These are phyloP conservation scores for Parthenolecanium corni DNA, from an alignment of 2,888 invertebrate genomes.

Conservation along the genomic window DNA sequence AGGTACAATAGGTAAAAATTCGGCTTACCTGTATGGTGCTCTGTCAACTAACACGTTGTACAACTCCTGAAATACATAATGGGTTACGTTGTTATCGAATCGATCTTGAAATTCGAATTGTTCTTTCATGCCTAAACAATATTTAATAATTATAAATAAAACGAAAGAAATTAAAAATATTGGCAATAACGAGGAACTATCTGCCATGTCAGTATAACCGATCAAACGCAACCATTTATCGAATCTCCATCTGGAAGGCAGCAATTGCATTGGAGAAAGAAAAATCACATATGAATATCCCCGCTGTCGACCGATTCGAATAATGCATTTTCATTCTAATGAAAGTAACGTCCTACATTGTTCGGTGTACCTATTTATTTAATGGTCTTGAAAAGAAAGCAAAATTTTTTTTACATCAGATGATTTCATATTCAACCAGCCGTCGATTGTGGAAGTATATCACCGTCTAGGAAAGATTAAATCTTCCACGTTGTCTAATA, in stretches of 20 bases:
- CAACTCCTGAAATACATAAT: conserved; percentile 26
- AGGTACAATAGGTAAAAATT: not conserved
- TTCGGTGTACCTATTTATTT: conserved; percentile 7
- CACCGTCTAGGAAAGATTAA: no score
- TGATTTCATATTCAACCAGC: not conserved
- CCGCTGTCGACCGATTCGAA: conserved; percentile 5
- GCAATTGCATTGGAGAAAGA: not conserved
- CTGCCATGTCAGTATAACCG: conserved; percentile 21
- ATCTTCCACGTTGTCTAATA: no score
- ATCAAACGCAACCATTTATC: no score
- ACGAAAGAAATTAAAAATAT: conserved; percentile 27
- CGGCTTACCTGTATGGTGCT: conserved; percentile 24
- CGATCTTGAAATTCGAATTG: conserved; percentile 20
- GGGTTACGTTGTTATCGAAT: conserved; percentile 25
- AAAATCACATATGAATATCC: conserved; percentile 17
- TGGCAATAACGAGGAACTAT: conserved; percentile 26
- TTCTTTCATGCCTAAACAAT: conserved; percentile 20
- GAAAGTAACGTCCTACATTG: conserved; percentile 23
- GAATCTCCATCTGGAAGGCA: not conserved
- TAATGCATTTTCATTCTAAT: conserved; percentile 17
- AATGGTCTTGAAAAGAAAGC: conserved; percentile 16
- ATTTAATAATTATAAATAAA: conserved; percentile 23
- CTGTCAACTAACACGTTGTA: conserved; percentile 21
- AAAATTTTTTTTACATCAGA: not conserved
- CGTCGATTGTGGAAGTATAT: not conserved